Evolutionary conservation across 2,113 vertebrate genomes (phyloP), one percentile per base, ranked within the genome.

Genomic region (Corapipo altera): DNA sequence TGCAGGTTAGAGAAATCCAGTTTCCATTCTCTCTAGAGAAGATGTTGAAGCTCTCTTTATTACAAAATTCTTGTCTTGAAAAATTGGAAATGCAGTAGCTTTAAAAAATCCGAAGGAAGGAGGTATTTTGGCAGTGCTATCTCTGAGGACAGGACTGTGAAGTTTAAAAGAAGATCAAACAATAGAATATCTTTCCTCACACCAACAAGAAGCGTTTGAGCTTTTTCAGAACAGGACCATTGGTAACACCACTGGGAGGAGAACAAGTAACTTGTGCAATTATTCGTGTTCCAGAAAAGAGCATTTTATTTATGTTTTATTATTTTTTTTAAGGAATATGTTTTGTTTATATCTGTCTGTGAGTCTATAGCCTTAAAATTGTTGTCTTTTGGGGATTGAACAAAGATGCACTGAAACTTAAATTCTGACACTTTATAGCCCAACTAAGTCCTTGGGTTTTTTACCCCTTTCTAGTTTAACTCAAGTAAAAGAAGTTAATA

Each of bases 11-110:
- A 76, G 48, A 94, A 48, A 41, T n/a, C 33, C 26, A 51, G 87
- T 57, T 95, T 80, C 81, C 51, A 58, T 85, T 95, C 74, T 90
- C 51, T 93, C 39, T 39, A 70, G 49, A 70, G 89, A 80, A 96
- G 69, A 39, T 12, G 59, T 18, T 93, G n/a, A 67, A 41, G 33
- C 8, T 93, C 7, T 89, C 86, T 86, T 81, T 92, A 71, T 89
- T 92, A 85, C 3, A 95, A 62, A 67, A 81, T 46, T 35, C 21
- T 91, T 72, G 74, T 88, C 84, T 86, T 67, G 89, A 79, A 67
- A 85, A 93, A 21, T 85, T 95, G 81, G 80, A 95, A 90, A 83
- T 52, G 12, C 32, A 59, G 32, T 91, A 57, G 65, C 19, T 61
- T 94, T 7, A 91, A 93, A 84, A 70, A 75, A 30, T 10, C 7